Evolutionary conservation across 64 coral and sea anemone species (phyloP).

Genomic region (Actinia tenebrosa): DNA sequence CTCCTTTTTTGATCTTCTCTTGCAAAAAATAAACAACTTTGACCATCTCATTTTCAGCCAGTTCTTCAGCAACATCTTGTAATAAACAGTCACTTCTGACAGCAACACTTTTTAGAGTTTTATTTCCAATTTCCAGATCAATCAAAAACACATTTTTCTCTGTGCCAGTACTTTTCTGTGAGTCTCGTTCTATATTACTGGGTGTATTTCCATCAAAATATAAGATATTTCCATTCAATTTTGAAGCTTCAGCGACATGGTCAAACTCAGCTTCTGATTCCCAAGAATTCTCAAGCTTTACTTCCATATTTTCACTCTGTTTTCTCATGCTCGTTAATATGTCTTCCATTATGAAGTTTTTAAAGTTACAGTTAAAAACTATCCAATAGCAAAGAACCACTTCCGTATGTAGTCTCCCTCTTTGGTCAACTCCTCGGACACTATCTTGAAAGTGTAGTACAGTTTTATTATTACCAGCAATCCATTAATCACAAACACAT

Average conservation of each 20-base stretch:
- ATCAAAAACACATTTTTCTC: not conserved
- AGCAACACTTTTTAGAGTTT: slow-evolving; percentile 17
- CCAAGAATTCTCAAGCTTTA: not conserved
- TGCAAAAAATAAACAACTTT: slow-evolving; percentile 22
- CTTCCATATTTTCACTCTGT: not conserved
- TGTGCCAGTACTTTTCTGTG: not conserved
- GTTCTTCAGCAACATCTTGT: not conserved
- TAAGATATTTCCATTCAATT: not conserved
- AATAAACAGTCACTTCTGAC: not conserved
- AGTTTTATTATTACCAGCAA: not conserved
- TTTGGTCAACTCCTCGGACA: not conserved
- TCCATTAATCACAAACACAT: not conserved
- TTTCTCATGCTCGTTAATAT: not conserved
- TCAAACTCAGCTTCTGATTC: not conserved
- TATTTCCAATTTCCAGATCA: slow-evolving; percentile 1
- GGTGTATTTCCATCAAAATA: not conserved
- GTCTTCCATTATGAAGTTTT: not conserved
- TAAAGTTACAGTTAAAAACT: too few relatives aligned
- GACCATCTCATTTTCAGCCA: slow-evolving; percentile 13
- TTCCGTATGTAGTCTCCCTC: too few relatives aligned
- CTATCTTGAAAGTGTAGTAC: not conserved
- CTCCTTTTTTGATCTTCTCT: slow-evolving; percentile 13
- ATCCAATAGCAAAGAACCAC: too few relatives aligned
- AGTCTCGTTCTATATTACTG: not conserved
- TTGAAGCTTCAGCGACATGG: not conserved